Base-by-base conservation (phyloP, 2,888 invertebrate species). In the Cantharis rufa region DNA sequence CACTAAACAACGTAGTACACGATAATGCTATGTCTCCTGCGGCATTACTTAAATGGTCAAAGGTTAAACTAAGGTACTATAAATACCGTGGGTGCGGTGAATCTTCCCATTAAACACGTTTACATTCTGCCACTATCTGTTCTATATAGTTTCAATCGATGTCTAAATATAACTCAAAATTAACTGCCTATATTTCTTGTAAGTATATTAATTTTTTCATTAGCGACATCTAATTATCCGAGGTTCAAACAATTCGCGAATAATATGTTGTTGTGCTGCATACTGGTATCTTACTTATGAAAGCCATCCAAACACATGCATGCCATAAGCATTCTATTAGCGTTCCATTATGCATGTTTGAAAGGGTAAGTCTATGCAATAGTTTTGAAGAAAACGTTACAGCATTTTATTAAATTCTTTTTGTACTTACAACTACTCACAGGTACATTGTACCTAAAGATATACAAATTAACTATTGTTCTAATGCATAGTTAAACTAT, bases 51-150 rank as follows among this genome's bases (percentile, higher is more conserved):
- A 75, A 63, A 62, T 68, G 78, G 78, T 78, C 78, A 78, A 72
- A 78, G 78, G 78, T 78, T 75, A 78, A 78, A 75, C 72, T 69
- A 70, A 69, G 72, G 68, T 73, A 75, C 75, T 75, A 75, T 78
- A 72, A 75, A 75, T 75, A 75, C 69, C 61, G 75, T 75, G 75
- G 75, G 75, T 72, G 75, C 72, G 75, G 69, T 68, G 69, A 66
- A 70, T 75, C 69, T 72, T 75, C 75, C 69, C 66, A 75, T 75
- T 68, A 62, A 72, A 69, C 72, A 69, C 75, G 71, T 69, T 75
- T 68, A 24, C 62, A 21, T 32, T 27, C 32, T 16, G 69, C 27
- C 27, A 69, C 21, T 66, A 66, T 66, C 64, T 66, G 24, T 66
- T 21, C 64, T 24, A 24, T 66, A 21, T 13, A 15, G 16, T 21